Conservation (phyloP, 2,113 vertebrate genomes). For the Barbus barbus region DNA sequence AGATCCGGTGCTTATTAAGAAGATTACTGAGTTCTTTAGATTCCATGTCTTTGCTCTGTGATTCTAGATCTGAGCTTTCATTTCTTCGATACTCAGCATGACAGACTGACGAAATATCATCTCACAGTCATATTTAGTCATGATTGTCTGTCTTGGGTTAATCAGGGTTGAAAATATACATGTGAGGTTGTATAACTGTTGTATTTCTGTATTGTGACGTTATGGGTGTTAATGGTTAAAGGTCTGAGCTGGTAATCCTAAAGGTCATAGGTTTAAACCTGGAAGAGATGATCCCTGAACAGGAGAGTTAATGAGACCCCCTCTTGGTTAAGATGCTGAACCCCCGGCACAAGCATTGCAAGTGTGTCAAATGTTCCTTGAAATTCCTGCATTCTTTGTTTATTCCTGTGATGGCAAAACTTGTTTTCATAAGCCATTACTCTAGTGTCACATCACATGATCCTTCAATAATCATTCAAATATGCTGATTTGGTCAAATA, state of each 20-base stretch:
- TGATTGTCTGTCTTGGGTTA: conserved; percentile 2
- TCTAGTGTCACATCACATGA: no score
- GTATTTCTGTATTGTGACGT: not conserved
- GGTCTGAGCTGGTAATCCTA: not conserved
- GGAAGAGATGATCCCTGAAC: not conserved
- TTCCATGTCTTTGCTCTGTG: conserved; percentile 71
- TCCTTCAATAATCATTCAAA: no score
- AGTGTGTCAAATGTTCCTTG: not conserved
- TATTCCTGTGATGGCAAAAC: not conserved
- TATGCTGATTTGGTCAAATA: no score
- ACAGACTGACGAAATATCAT: not conserved
- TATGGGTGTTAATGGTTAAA: not conserved
- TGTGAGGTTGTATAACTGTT: not conserved
- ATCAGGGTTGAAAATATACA: not conserved
- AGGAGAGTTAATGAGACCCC: not conserved
- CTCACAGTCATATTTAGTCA: not conserved
- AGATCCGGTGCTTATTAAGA: conserved; percentile 73
- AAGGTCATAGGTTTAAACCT: not conserved
- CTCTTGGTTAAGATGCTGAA: not conserved
- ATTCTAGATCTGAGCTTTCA: conserved; percentile 41
- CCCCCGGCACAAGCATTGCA: not conserved
- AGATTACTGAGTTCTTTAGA: conserved; percentile 80
- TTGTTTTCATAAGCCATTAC: not conserved
- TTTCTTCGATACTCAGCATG: not conserved
- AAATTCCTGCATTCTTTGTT: not conserved